Percentiles rank a stretch among this genome's conserved stretches.
phyloP scores from a whole-genome alignment of 1,140 invertebrate genomes.

The Hyles vespertilio region DNA sequence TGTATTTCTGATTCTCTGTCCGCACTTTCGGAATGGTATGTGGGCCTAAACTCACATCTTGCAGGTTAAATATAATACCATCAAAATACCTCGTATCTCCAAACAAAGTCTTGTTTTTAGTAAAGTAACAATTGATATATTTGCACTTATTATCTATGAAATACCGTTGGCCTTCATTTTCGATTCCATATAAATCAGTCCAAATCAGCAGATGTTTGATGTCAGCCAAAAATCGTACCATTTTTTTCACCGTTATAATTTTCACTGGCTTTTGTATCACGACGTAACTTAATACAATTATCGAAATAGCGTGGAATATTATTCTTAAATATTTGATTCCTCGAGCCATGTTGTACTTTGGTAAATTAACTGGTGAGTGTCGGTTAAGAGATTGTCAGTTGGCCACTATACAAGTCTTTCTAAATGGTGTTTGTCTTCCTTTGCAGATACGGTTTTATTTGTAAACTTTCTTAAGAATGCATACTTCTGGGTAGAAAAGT shows the following conservation, averaged over 20 bases:
- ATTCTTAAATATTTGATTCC: constrained; percentile 20
- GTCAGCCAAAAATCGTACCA: constrained; percentile 37
- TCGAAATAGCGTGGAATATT: constrained; percentile 18
- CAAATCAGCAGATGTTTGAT: constrained; percentile 49
- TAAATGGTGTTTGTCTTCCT: too few species aligned
- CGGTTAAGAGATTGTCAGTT: too few species aligned
- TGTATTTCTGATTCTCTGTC: constrained; percentile 59
- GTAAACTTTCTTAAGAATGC: too few species aligned
- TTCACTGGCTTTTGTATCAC: constrained; percentile 23
- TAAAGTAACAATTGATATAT: constrained; percentile 50
- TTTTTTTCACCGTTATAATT: constrained; percentile 21
- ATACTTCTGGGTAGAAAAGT: too few species aligned
- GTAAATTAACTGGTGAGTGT: background rate
- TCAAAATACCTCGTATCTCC: constrained; percentile 56
- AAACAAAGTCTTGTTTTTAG: constrained; percentile 43
- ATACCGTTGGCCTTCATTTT: constrained; percentile 36
- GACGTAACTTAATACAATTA: constrained; percentile 21
- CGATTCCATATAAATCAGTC: constrained; percentile 29
- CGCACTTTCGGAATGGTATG: constrained; percentile 32
- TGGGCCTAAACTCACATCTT: constrained; percentile 29
- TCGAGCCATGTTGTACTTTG: constrained; percentile 11
- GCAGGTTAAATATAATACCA: constrained; percentile 56
- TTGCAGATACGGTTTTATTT: too few species aligned
- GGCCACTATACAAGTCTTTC: too few species aligned
- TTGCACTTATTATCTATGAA: constrained; percentile 39